Percentiles rank a stretch among this genome's conserved stretches.
Evolutionary conservation across 2,888 invertebrate genomes (phyloP).

Genomic region (Anodontia alba): DNA sequence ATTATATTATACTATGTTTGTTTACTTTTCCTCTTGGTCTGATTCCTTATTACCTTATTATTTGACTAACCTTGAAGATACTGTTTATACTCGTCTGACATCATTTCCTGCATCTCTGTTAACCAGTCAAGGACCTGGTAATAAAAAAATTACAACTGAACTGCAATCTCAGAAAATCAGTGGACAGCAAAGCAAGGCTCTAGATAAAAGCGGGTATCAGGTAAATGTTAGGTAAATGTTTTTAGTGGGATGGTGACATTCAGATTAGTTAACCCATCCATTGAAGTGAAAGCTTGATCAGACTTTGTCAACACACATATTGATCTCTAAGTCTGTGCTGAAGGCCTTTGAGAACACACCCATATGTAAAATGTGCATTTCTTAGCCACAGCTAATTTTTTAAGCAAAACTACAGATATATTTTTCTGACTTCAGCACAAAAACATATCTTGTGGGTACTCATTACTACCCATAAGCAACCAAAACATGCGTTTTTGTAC

Average conservation of each 20-base stretch:
- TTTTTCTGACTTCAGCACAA: too few relatives aligned
- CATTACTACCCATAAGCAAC: too few relatives aligned
- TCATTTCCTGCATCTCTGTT: neutral
- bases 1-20: too few relatives aligned
- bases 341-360: too few relatives aligned
- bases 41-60: too few relatives aligned
- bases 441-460: too few relatives aligned
- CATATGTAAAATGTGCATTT: too few relatives aligned
- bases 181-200: neutral
- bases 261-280: neutral
- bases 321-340: too few relatives aligned
- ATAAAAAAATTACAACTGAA: neutral
- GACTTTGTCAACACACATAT: neutral
- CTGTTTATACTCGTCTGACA: neutral
- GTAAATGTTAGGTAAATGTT: neutral
- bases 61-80: neutral
- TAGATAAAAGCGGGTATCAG: neutral
- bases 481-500: too few relatives aligned
- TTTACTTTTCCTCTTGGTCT: too few relatives aligned
- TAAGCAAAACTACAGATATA: too few relatives aligned
- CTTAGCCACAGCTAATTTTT: too few relatives aligned
- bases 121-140: constrained; percentile 3
- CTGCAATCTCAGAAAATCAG: neutral
- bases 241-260: neutral
- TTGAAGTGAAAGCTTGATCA: neutral